A percentile compares a stretch with the other conserved stretches of the same genome.
phyloP scores from a whole-genome alignment of 2,888 invertebrate genomes.

The Vesta saturnalis region DNA sequence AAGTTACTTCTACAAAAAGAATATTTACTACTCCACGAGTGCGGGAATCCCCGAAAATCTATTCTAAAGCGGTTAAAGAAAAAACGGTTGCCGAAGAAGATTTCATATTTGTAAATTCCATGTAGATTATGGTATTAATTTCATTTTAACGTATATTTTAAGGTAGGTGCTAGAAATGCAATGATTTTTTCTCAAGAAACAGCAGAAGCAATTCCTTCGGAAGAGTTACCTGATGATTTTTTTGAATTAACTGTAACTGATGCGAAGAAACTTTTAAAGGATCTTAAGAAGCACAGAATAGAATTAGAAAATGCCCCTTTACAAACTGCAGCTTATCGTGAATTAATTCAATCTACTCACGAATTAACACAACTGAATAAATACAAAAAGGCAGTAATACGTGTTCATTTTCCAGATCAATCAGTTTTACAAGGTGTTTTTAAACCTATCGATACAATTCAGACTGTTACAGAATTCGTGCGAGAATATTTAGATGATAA shows the following conservation, averaged over 20 bases:
- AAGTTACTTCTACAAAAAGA: not conserved
- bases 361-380: conserved; percentile 69
- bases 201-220: conserved; percentile 71
- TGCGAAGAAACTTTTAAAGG: conserved; percentile 77
- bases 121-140: too few relatives aligned
- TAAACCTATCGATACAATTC: conserved; percentile 77
- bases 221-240: conserved; percentile 87
- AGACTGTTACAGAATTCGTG: conserved; percentile 78
- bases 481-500: conserved; percentile 74
- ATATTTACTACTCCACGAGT: too few relatives aligned
- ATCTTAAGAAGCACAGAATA: conserved; percentile 73
- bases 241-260: conserved; percentile 88
- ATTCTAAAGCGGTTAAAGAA: too few relatives aligned
- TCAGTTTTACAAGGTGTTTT: conserved; percentile 89
- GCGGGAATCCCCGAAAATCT: too few relatives aligned
- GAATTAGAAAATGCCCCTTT: conserved; percentile 79
- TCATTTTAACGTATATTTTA: conserved; percentile 50
- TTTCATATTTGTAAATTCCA: conserved; percentile 60
- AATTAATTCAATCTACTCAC: conserved; percentile 68
- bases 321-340: conserved; percentile 71
- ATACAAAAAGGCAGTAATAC: conserved; percentile 81
- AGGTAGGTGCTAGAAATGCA: conserved; percentile 81
- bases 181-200: conserved; percentile 73
- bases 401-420: conserved; percentile 88
- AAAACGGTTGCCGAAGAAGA: conserved; percentile 49